phyloP scores from a whole-genome alignment of 2,888 invertebrate species.

The Ophioninae sp. region DNA sequence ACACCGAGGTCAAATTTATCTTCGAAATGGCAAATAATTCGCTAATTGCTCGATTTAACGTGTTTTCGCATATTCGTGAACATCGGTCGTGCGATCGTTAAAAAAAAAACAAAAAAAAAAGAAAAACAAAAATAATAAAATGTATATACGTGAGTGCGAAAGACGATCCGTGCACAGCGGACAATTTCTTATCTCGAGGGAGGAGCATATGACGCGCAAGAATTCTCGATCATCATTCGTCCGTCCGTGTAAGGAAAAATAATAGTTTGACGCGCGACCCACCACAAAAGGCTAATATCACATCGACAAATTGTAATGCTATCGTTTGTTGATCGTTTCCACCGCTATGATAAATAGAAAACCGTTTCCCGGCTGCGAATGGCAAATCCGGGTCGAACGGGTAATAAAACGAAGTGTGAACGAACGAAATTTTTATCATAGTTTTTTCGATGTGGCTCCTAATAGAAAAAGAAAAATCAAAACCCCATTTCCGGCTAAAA shows the following conservation, averaged over 20 bases:
- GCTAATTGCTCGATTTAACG: neutral
- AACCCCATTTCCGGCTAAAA: too few species aligned
- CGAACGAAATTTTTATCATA: too few species aligned
- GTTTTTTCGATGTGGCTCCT: too few species aligned
- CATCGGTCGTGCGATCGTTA: neutral
- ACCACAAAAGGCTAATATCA: neutral
- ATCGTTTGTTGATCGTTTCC: constrained; percentile 45
- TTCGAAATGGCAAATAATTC: neutral
- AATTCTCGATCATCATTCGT: constrained; percentile 48
- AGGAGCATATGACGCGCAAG: constrained; percentile 53
- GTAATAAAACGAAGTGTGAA: too few species aligned
- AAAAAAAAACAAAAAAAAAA: too few species aligned
- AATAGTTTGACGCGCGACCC: neutral
- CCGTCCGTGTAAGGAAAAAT: constrained; percentile 31
- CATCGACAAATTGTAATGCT: constrained; percentile 5
- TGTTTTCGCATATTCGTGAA: neutral
- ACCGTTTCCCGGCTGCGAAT: neutral
- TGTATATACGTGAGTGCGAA: neutral
- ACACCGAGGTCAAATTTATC: neutral
- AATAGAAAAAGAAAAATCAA: too few species aligned
- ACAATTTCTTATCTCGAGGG: constrained; percentile 49
- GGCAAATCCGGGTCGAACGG: neutral
- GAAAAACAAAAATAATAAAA: neutral
- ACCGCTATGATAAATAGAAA: constrained; percentile 32
- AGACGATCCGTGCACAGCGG: constrained; percentile 1